Conservation (phyloP, 37 sponge, comb jelly and placozoan species). For the Tethya wilhelma region DNA sequence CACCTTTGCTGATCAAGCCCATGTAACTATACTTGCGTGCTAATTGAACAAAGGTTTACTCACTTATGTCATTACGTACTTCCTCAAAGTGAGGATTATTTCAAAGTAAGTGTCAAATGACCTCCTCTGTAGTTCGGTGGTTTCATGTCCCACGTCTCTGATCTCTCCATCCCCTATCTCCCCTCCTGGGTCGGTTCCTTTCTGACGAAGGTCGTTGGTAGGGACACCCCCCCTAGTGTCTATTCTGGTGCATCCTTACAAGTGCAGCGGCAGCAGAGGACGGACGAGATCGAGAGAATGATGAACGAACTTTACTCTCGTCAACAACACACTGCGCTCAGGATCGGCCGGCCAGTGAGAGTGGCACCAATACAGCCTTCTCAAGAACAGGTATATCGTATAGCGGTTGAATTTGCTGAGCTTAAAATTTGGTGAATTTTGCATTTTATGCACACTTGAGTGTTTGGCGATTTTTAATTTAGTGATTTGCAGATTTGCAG, state of each 20-base stretch:
- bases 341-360: slow-evolving; percentile 9
- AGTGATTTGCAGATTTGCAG: too few species aligned
- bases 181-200: slow-evolving; percentile 12
- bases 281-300: slow-evolving; percentile 54
- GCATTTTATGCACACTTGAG: too few species aligned
- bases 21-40: too few species aligned
- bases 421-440: too few species aligned
- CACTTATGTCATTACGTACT: too few species aligned
- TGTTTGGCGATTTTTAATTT: too few species aligned
- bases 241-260: slow-evolving; percentile 56
- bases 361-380: slow-evolving; percentile 1
- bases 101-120: not conserved
- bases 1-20: too few species aligned
- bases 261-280: slow-evolving; percentile 56
- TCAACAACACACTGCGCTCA: too few species aligned
- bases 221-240: slow-evolving; percentile 18
- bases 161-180: slow-evolving; percentile 27
- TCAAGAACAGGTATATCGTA: slow-evolving; percentile 8
- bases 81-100: slow-evolving; percentile 1
- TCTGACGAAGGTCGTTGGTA: not conserved
- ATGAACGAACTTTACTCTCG: slow-evolving; percentile 31
- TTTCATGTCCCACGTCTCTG: not conserved
- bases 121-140: slow-evolving; percentile 26
- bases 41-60: too few species aligned
- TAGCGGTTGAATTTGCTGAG: too few species aligned